Percentiles rank a stretch among this genome's conserved stretches.
Evolutionary conservation across 2,888 invertebrate species (phyloP).

Genomic region (Drosophila neoperkinsi): DNA sequence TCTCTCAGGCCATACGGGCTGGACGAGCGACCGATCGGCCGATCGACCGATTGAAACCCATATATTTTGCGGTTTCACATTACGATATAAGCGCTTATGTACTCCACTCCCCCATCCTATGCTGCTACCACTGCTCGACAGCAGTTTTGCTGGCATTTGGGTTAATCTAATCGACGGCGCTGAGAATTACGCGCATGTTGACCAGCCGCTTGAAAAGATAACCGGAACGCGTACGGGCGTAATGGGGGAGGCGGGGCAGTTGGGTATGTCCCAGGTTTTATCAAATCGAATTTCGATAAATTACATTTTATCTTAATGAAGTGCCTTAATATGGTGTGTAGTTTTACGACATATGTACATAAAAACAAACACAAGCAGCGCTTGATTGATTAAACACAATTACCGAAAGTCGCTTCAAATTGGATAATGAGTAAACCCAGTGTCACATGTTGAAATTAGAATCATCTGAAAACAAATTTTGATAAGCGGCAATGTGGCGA

Average conservation of each 20-base stretch:
- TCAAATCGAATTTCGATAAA: conserved; percentile 73
- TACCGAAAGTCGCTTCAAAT: conserved; percentile 42
- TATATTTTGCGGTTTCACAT: conserved; percentile 45
- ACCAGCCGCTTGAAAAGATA: conserved; percentile 61
- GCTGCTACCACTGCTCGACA: not conserved
- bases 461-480: conserved; percentile 10
- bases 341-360: conserved; percentile 35
- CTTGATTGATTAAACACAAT: conserved; percentile 80
- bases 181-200: conserved; percentile 71
- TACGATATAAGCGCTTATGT: conserved; percentile 44
- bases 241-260: not conserved
- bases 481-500: not conserved
- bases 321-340: conserved; percentile 53
- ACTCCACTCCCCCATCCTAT: not conserved
- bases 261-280: conserved; percentile 34
- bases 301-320: conserved; percentile 78
- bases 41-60: conserved; percentile 30
- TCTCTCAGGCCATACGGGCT: conserved; percentile 36
- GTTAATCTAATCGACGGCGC: conserved; percentile 78
- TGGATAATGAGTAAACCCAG: conserved; percentile 28
- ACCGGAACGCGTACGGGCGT: conserved; percentile 55
- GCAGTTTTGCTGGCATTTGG: conserved; percentile 24
- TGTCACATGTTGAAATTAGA: conserved; percentile 49
- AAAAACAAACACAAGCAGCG: conserved; percentile 59
- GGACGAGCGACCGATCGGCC: conserved; percentile 16